Base-by-base conservation (phyloP, 1,140 invertebrate genomes). In the Magallana angulata region DNA sequence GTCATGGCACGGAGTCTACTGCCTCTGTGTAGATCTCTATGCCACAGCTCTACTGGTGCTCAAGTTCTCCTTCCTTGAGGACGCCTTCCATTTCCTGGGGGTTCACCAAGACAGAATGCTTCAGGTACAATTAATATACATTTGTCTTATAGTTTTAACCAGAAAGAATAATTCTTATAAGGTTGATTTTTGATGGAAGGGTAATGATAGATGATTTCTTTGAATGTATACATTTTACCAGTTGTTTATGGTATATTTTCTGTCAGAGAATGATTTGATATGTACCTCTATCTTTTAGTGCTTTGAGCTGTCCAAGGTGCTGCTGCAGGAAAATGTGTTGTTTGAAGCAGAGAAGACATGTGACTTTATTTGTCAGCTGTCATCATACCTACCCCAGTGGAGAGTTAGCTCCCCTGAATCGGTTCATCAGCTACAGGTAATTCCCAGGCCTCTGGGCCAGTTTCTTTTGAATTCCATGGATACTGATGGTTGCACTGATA, bases 51-150 rank as follows among this genome's bases (percentile, higher is more conserved):
- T 95, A 64, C 80, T 88, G 2, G 92, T 91, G 6, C 88, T 94
- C 7, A 90, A 91, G 24, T 93, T 93, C 90, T 93, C 92, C n/a
- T 95, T 95, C 89, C 90, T 95, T n/a, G 92, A 94, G 86, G 94
- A 95, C 88, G 92, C 93, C 64, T 91, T 95, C 64, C 93, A 94
- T 89, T 94, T 95, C 87, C 90, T 94, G 16, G 94, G 94, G 7
- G 92, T 93, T 82, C 94, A 95, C 84, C 93, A 94, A 85, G 94
- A 95, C 57, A 89, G 93, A 57, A 87, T 94, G 84, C 91, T 93
- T 80, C 91, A 92, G 92, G 92, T 92, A 64, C 64, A 68, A 12
- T 58, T 64, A 80, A 36, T 36, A 30, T 57, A 68, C 30, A 56
- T 24, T 48, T 48, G 24, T 58, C 24, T 30, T 83, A 57, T 48